Evolutionary conservation across 2,797 vertebrate species (phyloP).

Genomic region (Phataginus tricuspis): DNA sequence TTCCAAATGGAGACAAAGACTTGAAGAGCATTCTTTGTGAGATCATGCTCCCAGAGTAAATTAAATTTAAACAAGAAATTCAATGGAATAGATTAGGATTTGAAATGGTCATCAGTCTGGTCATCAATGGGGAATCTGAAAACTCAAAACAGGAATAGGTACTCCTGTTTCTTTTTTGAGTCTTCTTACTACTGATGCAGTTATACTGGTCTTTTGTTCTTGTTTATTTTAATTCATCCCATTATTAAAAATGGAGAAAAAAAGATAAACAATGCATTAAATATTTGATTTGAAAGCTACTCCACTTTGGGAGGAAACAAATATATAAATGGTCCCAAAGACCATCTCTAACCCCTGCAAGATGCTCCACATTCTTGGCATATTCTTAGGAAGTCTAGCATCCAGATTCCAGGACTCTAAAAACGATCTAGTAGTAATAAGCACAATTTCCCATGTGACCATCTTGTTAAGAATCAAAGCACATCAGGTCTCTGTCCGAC

Average conservation of each 20-base stretch:
- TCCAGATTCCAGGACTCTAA: conserved; percentile 54
- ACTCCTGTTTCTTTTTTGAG: conserved; percentile 53
- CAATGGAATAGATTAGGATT: conserved; percentile 52
- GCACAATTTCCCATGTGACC: conserved; percentile 58
- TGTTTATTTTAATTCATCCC: conserved; percentile 81
- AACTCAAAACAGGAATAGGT: conserved; percentile 75
- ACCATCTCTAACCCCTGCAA: conserved; percentile 61
- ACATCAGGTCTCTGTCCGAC: conserved; percentile 74
- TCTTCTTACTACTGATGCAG: conserved; percentile 79
- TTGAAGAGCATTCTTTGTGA: conserved; percentile 35
- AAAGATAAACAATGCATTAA: conserved; percentile 21
- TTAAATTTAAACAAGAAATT: conserved; percentile 60
- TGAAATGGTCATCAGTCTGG: conserved; percentile 83
- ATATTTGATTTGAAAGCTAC: conserved; percentile 81
- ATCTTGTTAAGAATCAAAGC: conserved; percentile 78
- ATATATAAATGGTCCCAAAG: conserved; percentile 67
- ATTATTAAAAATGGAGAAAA: conserved; percentile 68
- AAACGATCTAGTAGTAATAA: conserved; percentile 23
- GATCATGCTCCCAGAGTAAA: conserved; percentile 45
- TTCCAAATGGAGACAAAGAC: conserved; percentile 59
- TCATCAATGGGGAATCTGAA: conserved; percentile 68
- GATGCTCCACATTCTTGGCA: conserved; percentile 64
- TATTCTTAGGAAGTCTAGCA: conserved; percentile 65
- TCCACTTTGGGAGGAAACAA: conserved; percentile 72
- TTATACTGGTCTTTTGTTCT: conserved; percentile 73